phyloP scores from a whole-genome alignment of 2,888 invertebrate species.

The Erynnis tages region DNA sequence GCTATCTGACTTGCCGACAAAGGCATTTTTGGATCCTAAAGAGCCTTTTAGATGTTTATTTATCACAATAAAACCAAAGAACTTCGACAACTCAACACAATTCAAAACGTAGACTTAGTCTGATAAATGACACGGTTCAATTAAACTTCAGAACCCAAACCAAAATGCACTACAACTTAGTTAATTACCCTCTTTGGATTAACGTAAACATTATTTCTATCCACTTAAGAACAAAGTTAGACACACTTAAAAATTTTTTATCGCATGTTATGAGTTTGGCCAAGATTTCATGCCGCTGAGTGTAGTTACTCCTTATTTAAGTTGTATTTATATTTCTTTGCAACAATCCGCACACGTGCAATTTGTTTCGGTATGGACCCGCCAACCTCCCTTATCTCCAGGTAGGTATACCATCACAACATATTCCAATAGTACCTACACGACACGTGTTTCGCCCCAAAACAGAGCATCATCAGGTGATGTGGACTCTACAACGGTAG shows the following conservation, averaged over 20 bases:
- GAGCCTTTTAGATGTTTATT: conserved; percentile 7
- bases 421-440: no score
- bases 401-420: no score
- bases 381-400: no score
- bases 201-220: conserved; percentile 16
- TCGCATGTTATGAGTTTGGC: conserved; percentile 25
- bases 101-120: no score
- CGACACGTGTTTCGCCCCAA: no score
- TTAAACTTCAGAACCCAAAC: conserved; percentile 14
- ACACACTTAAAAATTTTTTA: conserved; percentile 7
- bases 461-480: no score
- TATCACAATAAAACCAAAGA: conserved; percentile 2
- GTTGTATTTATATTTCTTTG: no score
- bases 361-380: no score
- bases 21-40: conserved; percentile 22
- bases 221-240: conserved; percentile 2
- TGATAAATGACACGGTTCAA: not conserved
- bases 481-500: no score
- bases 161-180: conserved; percentile 8
- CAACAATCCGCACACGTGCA: no score
- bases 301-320: no score
- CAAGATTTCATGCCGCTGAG: not conserved
- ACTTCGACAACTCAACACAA: not conserved
- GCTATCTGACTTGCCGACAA: conserved; percentile 23
- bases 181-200: conserved; percentile 15